These are phyloP conservation scores for Erebia aethiops DNA, from an alignment of 2,888 invertebrate species.

Conservation along the genomic window DNA sequence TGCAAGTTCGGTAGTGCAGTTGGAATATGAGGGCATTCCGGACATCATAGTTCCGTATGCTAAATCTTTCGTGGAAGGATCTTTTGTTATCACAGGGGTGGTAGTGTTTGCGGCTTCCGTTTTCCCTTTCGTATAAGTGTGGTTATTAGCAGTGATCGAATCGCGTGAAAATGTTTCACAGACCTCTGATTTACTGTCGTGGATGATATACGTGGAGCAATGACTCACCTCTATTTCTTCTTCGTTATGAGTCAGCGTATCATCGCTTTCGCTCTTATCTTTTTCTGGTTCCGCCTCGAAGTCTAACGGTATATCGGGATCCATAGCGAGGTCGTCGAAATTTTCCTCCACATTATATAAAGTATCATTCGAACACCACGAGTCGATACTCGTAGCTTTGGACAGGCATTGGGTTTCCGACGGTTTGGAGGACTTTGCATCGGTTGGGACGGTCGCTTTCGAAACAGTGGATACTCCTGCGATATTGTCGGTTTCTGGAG, in stretches of 20 bases:
- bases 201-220: slow-evolving; percentile 72
- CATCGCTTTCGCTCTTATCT: slow-evolving; percentile 68
- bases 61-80: slow-evolving; percentile 68
- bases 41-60: slow-evolving; percentile 72
- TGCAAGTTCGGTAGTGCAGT: slow-evolving; percentile 66
- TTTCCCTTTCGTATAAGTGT: slow-evolving; percentile 72
- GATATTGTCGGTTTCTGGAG: slow-evolving; percentile 63
- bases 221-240: slow-evolving; percentile 68
- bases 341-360: slow-evolving; percentile 85
- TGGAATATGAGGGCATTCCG: slow-evolving; percentile 68
- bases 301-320: slow-evolving; percentile 60
- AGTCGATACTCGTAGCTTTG: slow-evolving; percentile 84
- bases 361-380: slow-evolving; percentile 86
- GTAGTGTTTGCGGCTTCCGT: slow-evolving; percentile 57
- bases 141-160: slow-evolving; percentile 70
- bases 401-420: slow-evolving; percentile 74
- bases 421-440: slow-evolving; percentile 75
- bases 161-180: slow-evolving; percentile 73
- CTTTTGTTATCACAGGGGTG: slow-evolving; percentile 57
- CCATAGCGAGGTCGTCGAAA: slow-evolving; percentile 75
- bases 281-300: slow-evolving; percentile 54
- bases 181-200: slow-evolving; percentile 69
- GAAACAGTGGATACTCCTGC: slow-evolving; percentile 77
- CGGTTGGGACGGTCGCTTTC: slow-evolving; percentile 74
- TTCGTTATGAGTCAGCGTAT: slow-evolving; percentile 70